Evolutionary conservation across 2,113 vertebrate genomes (phyloP), one percentile per base, ranked within the genome.

Genomic region (Corythoichthys haematopterus): DNA sequence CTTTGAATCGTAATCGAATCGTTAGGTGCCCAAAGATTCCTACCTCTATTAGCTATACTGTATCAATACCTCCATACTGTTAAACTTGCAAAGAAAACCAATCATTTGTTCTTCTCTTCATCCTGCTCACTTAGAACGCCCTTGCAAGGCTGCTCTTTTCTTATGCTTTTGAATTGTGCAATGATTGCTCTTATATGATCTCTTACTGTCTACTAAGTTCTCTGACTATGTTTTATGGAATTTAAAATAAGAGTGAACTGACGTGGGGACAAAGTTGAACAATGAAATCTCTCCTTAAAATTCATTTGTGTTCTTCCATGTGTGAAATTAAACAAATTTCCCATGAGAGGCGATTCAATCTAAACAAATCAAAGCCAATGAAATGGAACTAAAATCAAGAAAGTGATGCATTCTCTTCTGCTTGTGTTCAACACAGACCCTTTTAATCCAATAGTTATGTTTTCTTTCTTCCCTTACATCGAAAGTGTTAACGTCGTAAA

Each of bases 311-410:
- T 74, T 83, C 85, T 64, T 75, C 84, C 80, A 83, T 68, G 84
- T 90, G 88, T 90, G 88, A 90, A 88, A 90, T 90, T 88, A 88
- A 90, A 87, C 87, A 88, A 85, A 88, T 82, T 87, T 78, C 88
- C 84, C 74, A 75, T 45, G 82, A 87, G 85, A 85, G 81, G 76
- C 77, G 84, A 84, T 87, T 87, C 82, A 84, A 87, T 89, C 85
- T 81, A 80, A 86, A 82, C 80, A 84, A 88, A 88, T 88, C 85
- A 87, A 84, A 83, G 58, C 72, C 82, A 83, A 77, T 85, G 83
- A 84, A 86, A 81, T 74, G 83, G 77, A 90, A 85, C 83, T 87
- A 64, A 75, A 84, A 87, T 87, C 84, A 87, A 85, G 78, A 81
- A 86, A 84, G 76, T 76, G 75, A 81, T 79, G 70, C 76, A 81